Conservation (phyloP, 2,113 vertebrate species). For the Motacilla tschutschensis region DNA sequence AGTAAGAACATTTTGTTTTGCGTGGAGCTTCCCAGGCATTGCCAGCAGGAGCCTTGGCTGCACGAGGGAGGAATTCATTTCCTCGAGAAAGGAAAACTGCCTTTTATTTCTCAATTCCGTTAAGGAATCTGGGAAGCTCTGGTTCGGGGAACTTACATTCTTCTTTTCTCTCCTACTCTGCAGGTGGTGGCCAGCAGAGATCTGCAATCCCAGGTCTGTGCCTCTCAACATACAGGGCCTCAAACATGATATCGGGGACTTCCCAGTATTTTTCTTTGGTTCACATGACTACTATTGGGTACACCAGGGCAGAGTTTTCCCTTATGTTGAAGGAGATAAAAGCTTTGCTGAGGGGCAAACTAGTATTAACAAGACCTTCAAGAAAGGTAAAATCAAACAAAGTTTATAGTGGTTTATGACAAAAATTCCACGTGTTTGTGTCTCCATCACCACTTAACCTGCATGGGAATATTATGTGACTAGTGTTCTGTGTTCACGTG, state of each 20-base stretch:
- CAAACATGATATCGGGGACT: constrained; percentile 95
- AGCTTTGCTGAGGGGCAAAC: constrained; percentile 96
- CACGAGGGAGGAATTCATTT: accelerated
- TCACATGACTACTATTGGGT: constrained; percentile 99
- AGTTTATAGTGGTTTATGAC: constrained; percentile 45
- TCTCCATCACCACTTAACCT: constrained; percentile 43
- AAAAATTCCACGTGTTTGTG: constrained; percentile 23
- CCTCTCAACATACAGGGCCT: constrained; percentile 97
- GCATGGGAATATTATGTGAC: constrained; percentile 52
- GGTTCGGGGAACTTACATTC: background rate
- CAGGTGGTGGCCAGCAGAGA: constrained; percentile 99
- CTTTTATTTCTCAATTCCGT: background rate
- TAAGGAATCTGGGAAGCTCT: background rate
- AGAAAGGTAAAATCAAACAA: constrained; percentile 86
- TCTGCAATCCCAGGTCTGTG: constrained; percentile 96
- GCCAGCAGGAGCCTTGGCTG: background rate
- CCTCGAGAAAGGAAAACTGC: background rate
- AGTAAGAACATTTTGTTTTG: background rate
- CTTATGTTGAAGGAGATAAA: constrained; percentile 97
- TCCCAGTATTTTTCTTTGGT: constrained; percentile 98
- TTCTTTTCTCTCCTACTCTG: background rate
- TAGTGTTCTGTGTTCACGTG: constrained; percentile 58
- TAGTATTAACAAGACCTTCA: constrained; percentile 98
- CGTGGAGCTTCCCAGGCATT: background rate
- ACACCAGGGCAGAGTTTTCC: constrained; percentile 95